Evolutionary conservation across 1,140 invertebrate species (phyloP).

Genomic region (Venustaconcha ellipsiformis): DNA sequence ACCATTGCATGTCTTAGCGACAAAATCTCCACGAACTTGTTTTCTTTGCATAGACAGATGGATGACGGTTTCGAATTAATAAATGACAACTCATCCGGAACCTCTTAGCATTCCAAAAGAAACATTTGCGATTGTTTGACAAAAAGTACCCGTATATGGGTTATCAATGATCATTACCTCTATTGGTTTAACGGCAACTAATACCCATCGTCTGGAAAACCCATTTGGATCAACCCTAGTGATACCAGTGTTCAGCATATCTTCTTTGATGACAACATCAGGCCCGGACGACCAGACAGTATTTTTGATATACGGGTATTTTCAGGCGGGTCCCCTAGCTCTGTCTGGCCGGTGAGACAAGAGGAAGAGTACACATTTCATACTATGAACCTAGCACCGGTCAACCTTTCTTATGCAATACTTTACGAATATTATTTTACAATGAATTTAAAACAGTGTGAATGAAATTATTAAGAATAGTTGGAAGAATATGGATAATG

Average conservation of each 20-base stretch:
- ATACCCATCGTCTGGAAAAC: conserved; percentile 17
- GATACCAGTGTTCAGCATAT: conserved; percentile 20
- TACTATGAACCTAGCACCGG: conserved; percentile 26
- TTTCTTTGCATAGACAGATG: background rate
- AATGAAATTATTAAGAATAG: conserved; percentile 13
- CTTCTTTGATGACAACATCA: conserved; percentile 32
- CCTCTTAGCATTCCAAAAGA: background rate
- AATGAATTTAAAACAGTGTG: conserved; percentile 13
- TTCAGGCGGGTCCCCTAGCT: background rate
- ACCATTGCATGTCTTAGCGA: conserved; percentile 5
- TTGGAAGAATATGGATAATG: too few relatives aligned
- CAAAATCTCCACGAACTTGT: background rate
- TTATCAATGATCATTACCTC: conserved; percentile 11
- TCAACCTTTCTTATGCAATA: conserved; percentile 24
- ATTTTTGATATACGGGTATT: conserved; percentile 22
- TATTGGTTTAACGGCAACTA: conserved; percentile 17
- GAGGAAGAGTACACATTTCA: conserved; percentile 18
- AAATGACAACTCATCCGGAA: background rate
- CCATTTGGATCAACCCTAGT: conserved; percentile 16
- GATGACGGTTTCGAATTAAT: background rate
- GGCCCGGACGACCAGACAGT: conserved; percentile 20
- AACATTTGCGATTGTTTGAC: conserved; percentile 16
- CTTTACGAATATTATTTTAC: conserved; percentile 26
- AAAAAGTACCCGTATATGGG: conserved; percentile 7
- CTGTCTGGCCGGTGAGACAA: conserved; percentile 2